A percentile compares a stretch with the other conserved stretches of the same genome.
phyloP scores from a whole-genome alignment of 2,797 vertebrate species.

The Todus mexicanus region DNA sequence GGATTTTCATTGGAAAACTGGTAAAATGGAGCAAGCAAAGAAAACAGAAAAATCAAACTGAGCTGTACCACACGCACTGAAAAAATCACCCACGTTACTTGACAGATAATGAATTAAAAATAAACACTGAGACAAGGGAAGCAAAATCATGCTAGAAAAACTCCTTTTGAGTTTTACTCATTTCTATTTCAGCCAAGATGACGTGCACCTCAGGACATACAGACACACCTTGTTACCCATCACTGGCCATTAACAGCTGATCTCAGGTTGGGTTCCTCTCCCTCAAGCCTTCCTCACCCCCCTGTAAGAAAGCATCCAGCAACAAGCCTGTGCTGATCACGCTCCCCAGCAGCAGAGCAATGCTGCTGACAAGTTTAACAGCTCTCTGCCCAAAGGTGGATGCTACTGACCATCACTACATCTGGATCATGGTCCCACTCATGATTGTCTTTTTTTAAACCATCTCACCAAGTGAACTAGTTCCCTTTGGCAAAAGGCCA shows the following conservation, averaged over 20 bases:
- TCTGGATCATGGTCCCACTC: not conserved
- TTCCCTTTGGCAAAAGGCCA: not conserved
- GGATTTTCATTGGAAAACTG: not conserved
- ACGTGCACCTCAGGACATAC: not conserved
- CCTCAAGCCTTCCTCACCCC: not conserved
- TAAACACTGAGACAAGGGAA: not conserved
- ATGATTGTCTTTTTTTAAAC: not conserved
- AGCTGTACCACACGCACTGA: not conserved
- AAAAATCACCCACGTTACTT: not conserved
- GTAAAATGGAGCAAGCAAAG: not conserved
- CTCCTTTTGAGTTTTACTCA: not conserved
- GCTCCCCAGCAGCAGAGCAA: not conserved
- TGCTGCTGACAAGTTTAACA: not conserved
- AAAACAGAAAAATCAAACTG: not conserved
- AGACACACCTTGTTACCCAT: not conserved
- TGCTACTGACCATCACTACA: not conserved
- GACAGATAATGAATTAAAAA: not conserved
- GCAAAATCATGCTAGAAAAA: not conserved
- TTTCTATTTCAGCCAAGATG: not conserved
- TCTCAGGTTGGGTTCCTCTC: not conserved
- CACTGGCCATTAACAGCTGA: not conserved
- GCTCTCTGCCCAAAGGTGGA: not conserved
- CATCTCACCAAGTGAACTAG: not conserved
- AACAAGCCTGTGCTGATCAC: not conserved
- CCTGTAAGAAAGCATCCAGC: not conserved